Evolutionary conservation across 2,797 vertebrate genomes (phyloP).

Genomic region (Enteromius paludinosus): DNA sequence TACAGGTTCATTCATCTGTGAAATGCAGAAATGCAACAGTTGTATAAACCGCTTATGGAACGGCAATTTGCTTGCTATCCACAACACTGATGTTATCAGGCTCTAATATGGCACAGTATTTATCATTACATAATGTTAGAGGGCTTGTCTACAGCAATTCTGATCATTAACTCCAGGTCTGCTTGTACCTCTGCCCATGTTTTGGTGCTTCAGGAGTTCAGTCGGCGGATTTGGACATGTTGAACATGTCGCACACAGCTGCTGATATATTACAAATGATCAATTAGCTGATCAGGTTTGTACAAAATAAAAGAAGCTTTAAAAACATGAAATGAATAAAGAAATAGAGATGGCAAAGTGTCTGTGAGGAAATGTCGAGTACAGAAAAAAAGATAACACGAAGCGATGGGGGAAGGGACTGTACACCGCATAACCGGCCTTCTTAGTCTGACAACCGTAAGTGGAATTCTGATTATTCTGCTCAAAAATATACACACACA

Average conservation of each 20-base stretch:
- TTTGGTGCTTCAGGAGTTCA: constrained; percentile 29
- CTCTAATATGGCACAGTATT: constrained; percentile 61
- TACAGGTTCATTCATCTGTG: constrained; percentile 65
- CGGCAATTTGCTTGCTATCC: constrained; percentile 60
- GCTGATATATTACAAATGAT: background rate
- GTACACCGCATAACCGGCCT: constrained; percentile 37
- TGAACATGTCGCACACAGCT: background rate
- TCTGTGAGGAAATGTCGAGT: constrained; percentile 33
- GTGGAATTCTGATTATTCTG: constrained; percentile 81
- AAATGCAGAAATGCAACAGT: constrained; percentile 65
- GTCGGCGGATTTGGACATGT: background rate
- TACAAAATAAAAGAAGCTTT: constrained; percentile 22
- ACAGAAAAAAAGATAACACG: constrained; percentile 62
- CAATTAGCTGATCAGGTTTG: background rate
- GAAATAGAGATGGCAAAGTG: constrained; percentile 19
- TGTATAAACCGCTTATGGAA: constrained; percentile 64
- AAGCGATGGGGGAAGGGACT: constrained; percentile 59
- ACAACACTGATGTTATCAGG: constrained; percentile 63
- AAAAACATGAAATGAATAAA: constrained; percentile 50
- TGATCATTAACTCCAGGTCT: constrained; percentile 60
- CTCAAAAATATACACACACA: constrained; percentile 24
- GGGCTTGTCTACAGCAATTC: constrained; percentile 52
- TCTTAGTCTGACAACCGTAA: constrained; percentile 43
- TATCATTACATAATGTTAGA: constrained; percentile 61
- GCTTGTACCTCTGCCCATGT: constrained; percentile 36